A percentile compares a stretch with the other conserved stretches of the same genome.
Evolutionary conservation across 2,888 invertebrate species (phyloP).

Genomic region (Byasa hedistus): DNA sequence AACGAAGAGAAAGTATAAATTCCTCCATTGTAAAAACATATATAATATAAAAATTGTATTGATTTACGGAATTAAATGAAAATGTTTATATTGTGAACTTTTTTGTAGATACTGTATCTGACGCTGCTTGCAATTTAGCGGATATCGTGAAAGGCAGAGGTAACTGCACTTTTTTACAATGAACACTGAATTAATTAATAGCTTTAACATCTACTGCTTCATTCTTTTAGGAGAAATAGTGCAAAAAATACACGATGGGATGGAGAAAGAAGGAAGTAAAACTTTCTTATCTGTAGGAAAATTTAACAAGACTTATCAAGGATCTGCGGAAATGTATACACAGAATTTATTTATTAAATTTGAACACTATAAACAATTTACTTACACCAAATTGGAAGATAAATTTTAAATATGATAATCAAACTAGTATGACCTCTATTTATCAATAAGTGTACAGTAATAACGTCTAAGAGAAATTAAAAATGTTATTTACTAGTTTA

Average conservation of each 20-base stretch:
- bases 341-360: not conserved
- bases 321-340: constrained; percentile 48
- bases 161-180: constrained; percentile 29
- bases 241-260: constrained; percentile 45
- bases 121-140: constrained; percentile 53
- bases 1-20: too few relatives aligned
- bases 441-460: too few relatives aligned
- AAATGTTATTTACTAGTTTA: too few relatives aligned
- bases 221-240: constrained; percentile 49
- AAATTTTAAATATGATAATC: too few relatives aligned
- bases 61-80: not conserved
- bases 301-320: constrained; percentile 46
- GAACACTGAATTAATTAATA: not conserved
- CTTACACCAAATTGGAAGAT: too few relatives aligned
- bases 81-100: not conserved
- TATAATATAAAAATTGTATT: too few relatives aligned
- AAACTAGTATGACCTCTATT: too few relatives aligned
- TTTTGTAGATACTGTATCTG: constrained; percentile 45
- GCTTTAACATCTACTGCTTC: not conserved
- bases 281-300: constrained; percentile 50
- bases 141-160: constrained; percentile 56
- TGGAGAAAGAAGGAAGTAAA: constrained; percentile 46
- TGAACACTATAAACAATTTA: too few relatives aligned
- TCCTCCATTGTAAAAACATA: too few relatives aligned
- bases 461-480: too few relatives aligned